These are phyloP conservation scores for Mohoua ochrocephala DNA, from an alignment of 2,113 vertebrate genomes.

Conservation along the genomic window DNA sequence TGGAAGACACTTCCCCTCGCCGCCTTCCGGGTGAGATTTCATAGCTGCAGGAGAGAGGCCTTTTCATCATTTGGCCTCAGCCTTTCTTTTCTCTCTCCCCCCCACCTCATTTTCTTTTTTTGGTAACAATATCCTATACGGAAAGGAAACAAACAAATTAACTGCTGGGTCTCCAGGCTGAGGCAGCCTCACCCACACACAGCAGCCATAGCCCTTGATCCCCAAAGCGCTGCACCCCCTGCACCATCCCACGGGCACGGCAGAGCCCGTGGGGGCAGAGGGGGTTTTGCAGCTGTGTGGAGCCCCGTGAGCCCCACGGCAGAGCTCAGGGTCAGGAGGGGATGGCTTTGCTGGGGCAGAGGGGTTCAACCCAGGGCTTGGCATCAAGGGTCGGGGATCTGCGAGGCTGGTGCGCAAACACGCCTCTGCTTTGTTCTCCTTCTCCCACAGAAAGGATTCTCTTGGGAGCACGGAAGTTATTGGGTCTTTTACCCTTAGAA, in stretches of 20 bases:
- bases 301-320: neutral
- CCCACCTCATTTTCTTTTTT: neutral
- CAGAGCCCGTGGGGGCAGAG: neutral
- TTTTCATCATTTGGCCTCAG: constrained; percentile 31
- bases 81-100: neutral
- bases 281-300: neutral
- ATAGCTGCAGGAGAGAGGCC: constrained; percentile 48
- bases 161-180: neutral
- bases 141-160: constrained; percentile 48
- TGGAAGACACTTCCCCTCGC: constrained; percentile 38
- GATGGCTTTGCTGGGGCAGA: neutral
- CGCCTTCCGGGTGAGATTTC: constrained; percentile 46
- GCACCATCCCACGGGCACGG: neutral
- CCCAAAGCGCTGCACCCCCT: neutral
- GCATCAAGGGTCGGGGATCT: neutral
- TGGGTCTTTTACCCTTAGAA: neutral
- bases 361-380: neutral
- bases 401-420: neutral
- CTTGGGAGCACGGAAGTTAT: neutral
- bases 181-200: neutral
- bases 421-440: neutral
- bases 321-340: neutral
- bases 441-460: neutral
- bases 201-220: neutral
- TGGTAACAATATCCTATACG: constrained; percentile 29